These are phyloP conservation scores for Podilymbus podiceps DNA, from an alignment of 2,113 vertebrate genomes.

Conservation along the genomic window DNA sequence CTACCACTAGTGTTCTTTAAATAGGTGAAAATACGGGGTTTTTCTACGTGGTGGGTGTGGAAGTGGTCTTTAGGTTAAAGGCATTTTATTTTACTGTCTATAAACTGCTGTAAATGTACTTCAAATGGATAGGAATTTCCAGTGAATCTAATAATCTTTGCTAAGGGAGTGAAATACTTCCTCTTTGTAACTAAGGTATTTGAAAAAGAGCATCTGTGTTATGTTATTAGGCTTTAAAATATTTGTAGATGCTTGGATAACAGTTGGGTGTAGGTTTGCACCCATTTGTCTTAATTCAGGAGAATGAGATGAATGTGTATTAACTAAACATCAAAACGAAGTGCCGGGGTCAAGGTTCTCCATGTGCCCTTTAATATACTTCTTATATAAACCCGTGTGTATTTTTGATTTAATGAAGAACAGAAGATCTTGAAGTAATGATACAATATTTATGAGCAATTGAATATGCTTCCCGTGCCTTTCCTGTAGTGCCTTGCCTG, in stretches of 20 bases:
- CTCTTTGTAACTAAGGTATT: background rate
- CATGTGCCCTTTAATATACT: background rate
- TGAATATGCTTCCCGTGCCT: background rate
- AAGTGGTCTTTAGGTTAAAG: background rate
- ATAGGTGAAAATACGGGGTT: background rate
- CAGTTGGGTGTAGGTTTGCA: conserved; percentile 12
- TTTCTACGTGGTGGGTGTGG: background rate
- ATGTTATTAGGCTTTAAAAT: background rate
- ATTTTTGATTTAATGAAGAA: background rate
- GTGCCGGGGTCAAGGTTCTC: background rate
- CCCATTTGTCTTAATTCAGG: background rate
- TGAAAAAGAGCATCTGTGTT: conserved; percentile 8
- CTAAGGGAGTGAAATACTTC: background rate
- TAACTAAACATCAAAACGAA: background rate
- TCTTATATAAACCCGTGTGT: background rate
- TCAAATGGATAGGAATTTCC: background rate
- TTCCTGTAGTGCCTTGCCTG: background rate
- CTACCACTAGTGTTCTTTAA: background rate
- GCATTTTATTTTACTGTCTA: background rate
- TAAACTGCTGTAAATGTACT: background rate
- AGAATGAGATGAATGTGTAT: background rate
- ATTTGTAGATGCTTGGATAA: background rate
- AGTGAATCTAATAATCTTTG: background rate
- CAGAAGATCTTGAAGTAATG: background rate
- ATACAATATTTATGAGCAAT: background rate